Conservation (phyloP, 2,797 vertebrate genomes). For the Xenentodon cancila region DNA sequence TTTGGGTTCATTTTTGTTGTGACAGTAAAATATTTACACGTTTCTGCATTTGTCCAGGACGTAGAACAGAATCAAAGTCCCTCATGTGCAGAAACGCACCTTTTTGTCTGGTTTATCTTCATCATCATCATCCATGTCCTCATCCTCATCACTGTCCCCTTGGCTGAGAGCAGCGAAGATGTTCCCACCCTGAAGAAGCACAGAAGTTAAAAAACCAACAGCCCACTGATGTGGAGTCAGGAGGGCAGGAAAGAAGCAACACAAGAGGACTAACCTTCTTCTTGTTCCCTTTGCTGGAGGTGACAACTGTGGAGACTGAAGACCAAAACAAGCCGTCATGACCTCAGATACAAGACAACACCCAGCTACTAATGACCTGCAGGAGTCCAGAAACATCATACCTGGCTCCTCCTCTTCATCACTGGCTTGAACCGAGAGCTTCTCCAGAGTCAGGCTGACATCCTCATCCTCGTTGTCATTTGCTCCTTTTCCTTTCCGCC, state of each 20-base stretch:
- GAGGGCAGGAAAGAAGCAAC: neutral
- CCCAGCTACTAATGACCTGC: fast-evolving
- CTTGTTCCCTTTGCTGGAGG: constrained; percentile 73
- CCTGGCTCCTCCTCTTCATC: constrained; percentile 87
- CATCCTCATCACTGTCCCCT: constrained; percentile 83
- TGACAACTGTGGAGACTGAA: constrained; percentile 61
- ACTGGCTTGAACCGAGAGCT: constrained; percentile 86
- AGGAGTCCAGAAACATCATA: neutral
- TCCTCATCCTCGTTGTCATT: constrained; percentile 76
- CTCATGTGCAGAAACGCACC: constrained; percentile 23
- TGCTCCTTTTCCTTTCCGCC: constrained; percentile 81
- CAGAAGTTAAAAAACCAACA: constrained; percentile 11
- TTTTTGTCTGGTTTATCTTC: constrained; percentile 70
- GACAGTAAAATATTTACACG: no score
- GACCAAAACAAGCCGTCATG: neutral
- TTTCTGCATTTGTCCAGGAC: no score
- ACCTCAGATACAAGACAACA: neutral
- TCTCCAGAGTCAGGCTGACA: constrained; percentile 85
- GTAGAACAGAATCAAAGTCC: no score
- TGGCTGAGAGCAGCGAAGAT: constrained; percentile 89
- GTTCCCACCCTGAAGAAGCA: constrained; percentile 82
- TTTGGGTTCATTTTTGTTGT: no score
- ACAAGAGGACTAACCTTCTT: constrained; percentile 75
- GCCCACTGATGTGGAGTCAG: neutral
- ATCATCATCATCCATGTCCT: constrained; percentile 71